Evolutionary conservation across 2,113 vertebrate species (phyloP), one percentile per base, ranked within the genome.

Genomic region (Nannobrachium achirus): DNA sequence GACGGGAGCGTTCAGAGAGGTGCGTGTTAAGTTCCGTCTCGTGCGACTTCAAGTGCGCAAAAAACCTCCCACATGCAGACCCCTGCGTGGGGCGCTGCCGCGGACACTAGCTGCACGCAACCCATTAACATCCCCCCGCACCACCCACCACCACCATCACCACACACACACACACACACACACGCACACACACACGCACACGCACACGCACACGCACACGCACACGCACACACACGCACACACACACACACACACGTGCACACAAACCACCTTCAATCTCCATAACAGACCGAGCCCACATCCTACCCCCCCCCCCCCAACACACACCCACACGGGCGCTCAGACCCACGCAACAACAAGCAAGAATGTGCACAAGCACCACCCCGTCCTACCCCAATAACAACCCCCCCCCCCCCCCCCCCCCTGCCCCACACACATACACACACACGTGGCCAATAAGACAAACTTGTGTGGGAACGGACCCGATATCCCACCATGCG

Each of bases 31-130:
- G 25, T 33, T 33, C 53, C 1, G 15, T 66, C n/a, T 49, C 5
- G 1, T 10, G 15, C 62, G 60, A 57, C 62, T 50, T 63, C 16
- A 66, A 66, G n/a, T 66, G 49, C 49, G 53, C 41, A 61, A 64
- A 56, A 61, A 64, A 56, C 48, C 51, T 63, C 50, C n/a, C 8
- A 15, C 41, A 39, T 49, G 59, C 69, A 63, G 45, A 16, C 67
- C 51, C n/a, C 56, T 63, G 63, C 56, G 51, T 68, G 50, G 67
- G n/a, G 51, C 52, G 57, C 65, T 71, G 64, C 49, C 66, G 65
- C 48, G 56, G 81, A 16, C 57, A 71, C 66, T 59, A 1, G 16
- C 42, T 52, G 60, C 69, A 78, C 25, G 56, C 73, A 70, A 76
- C 65, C 40, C 62, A 70, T 40, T 71, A 57, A 75, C 42, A 58